Conservation (phyloP, 2,797 vertebrate species). For the Mustela erminea region DNA sequence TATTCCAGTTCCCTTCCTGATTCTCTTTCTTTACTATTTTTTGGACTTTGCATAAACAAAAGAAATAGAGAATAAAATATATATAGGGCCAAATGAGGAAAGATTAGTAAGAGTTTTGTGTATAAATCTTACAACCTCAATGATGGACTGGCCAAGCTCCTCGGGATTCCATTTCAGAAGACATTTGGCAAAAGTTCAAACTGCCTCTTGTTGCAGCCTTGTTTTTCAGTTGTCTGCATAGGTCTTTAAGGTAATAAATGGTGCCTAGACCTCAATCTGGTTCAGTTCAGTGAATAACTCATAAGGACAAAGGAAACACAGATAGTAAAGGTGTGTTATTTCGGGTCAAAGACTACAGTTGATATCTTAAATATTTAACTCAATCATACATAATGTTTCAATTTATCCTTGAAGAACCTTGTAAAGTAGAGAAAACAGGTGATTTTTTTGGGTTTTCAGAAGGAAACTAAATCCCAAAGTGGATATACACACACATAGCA, state of each 20-base stretch:
- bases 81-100: neutral
- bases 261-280: neutral
- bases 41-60: neutral
- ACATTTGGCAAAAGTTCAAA: constrained; percentile 36
- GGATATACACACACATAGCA: neutral
- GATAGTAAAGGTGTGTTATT: neutral
- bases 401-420: neutral
- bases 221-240: neutral
- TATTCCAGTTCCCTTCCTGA: neutral
- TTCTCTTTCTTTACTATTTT: neutral
- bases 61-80: neutral
- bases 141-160: neutral
- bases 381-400: neutral
- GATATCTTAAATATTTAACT: neutral
- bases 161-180: neutral
- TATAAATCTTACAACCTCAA: neutral
- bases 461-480: neutral
- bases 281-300: neutral
- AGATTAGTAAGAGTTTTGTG: neutral
- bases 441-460: neutral
- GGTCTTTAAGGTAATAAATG: neutral
- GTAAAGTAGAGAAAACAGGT: neutral
- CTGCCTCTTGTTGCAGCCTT: neutral
- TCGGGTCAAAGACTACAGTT: neutral
- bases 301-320: neutral